phyloP scores from a whole-genome alignment of 2,113 vertebrate species.

The Micromys minutus region DNA sequence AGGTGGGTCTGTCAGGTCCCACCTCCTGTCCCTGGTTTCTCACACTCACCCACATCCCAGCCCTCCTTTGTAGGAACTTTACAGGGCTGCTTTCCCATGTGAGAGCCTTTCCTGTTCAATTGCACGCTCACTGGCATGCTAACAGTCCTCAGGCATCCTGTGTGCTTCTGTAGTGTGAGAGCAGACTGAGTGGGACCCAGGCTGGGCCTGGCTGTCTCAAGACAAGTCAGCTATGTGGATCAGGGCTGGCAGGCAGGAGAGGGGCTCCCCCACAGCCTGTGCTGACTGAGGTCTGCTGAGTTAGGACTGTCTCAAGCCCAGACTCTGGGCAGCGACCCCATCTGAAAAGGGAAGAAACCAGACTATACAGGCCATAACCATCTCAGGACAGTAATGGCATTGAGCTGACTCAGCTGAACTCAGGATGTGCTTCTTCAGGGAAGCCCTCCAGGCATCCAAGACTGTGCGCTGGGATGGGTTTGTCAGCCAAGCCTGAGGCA shows the following conservation, averaged over 20 bases:
- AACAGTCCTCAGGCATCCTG: rapidly evolving
- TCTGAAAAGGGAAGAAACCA: too few relatives aligned
- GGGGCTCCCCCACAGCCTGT: too few relatives aligned
- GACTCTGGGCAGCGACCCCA: not conserved
- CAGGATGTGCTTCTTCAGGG: rapidly evolving
- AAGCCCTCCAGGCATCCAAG: rapidly evolving
- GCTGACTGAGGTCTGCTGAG: not conserved
- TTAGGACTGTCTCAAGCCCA: not conserved
- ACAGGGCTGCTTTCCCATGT: not conserved
- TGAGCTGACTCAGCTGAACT: rapidly evolving
- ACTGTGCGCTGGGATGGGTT: not conserved
- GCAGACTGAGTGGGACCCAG: rapidly evolving
- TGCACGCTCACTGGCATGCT: not conserved
- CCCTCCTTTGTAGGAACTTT: not conserved
- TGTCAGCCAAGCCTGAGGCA: not conserved
- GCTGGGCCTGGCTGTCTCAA: too few relatives aligned
- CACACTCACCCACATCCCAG: not conserved
- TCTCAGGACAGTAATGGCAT: rapidly evolving
- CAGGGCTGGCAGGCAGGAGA: rapidly evolving
- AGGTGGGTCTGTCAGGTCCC: not conserved
- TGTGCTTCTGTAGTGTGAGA: rapidly evolving
- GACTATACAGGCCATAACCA: too few relatives aligned
- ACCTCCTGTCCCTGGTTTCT: not conserved
- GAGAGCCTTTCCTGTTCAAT: not conserved
- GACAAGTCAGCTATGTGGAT: rapidly evolving